Percentiles rank a stretch among this genome's conserved stretches.
These are phyloP conservation scores for Sesamia inferens DNA, from an alignment of 2,888 invertebrate genomes.

Conservation along the genomic window DNA sequence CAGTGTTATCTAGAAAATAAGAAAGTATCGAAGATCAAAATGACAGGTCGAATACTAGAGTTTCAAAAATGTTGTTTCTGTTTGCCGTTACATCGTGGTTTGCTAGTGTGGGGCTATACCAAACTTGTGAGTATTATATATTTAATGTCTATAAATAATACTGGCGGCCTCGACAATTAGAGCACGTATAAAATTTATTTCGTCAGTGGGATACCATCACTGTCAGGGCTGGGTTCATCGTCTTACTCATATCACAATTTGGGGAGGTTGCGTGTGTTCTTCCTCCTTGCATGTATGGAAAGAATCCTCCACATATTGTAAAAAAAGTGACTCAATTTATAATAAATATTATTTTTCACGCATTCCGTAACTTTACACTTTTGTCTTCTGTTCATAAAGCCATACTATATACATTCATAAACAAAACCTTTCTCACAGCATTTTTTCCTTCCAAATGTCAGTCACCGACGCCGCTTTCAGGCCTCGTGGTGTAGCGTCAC, in stretches of 20 bases:
- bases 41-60: constrained; percentile 33
- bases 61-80: constrained; percentile 56
- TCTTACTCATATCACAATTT: neutral
- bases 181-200: too few species aligned
- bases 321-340: neutral
- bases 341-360: neutral
- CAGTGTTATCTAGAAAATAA: neutral
- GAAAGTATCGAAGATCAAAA: constrained; percentile 21
- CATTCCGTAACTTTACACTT: neutral
- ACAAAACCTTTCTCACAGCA: neutral
- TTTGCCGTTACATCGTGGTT: constrained; percentile 55
- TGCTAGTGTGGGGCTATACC: constrained; percentile 56
- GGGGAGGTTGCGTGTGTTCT: neutral
- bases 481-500: too few species aligned
- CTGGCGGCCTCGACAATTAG: too few species aligned
- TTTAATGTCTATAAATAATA: neutral
- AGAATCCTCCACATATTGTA: too few species aligned
- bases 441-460: too few species aligned
- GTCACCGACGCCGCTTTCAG: too few species aligned
- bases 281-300: too few species aligned
- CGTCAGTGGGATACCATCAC: neutral
- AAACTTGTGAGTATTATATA: constrained; percentile 60
- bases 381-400: neutral
- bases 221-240: neutral
- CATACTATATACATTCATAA: neutral